phyloP scores from a whole-genome alignment of 2,113 vertebrate species.

The Propithecus coquereli region DNA sequence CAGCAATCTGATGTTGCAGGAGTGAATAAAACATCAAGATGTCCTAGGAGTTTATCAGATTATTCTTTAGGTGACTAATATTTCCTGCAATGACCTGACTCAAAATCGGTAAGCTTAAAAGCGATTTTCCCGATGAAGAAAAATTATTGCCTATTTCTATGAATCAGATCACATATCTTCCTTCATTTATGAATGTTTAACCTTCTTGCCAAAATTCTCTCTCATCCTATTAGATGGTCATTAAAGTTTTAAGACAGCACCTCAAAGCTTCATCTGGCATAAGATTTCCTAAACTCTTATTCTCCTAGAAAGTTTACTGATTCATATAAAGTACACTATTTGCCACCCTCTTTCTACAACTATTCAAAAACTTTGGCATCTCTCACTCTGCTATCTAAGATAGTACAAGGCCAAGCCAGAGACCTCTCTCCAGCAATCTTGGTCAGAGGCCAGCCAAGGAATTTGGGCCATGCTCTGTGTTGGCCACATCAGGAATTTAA shows the following conservation, averaged over 20 bases:
- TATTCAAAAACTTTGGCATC: not conserved
- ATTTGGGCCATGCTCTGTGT: not conserved
- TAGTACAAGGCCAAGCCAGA: not conserved
- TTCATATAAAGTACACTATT: not conserved
- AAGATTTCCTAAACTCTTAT: not conserved
- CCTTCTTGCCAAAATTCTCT: not conserved
- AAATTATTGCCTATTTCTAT: not conserved
- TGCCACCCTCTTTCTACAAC: not conserved
- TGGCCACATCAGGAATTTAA: not conserved
- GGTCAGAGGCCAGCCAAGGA: not conserved
- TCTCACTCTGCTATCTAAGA: not conserved
- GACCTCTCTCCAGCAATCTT: not conserved
- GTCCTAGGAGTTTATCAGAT: not conserved
- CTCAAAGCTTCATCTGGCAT: not conserved
- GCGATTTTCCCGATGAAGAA: not conserved
- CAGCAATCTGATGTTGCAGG: not conserved
- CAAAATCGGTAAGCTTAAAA: not conserved
- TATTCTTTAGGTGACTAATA: not conserved
- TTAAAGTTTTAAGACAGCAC: not conserved
- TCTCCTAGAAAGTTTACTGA: not conserved
- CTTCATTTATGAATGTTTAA: not conserved
- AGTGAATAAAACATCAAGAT: not conserved
- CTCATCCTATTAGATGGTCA: not conserved
- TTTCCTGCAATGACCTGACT: constrained; percentile 6
- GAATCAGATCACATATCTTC: not conserved